Evolutionary conservation across 2,888 invertebrate species (phyloP), one percentile per base, ranked within the genome.

Genomic region (Amaurobius ferox): DNA sequence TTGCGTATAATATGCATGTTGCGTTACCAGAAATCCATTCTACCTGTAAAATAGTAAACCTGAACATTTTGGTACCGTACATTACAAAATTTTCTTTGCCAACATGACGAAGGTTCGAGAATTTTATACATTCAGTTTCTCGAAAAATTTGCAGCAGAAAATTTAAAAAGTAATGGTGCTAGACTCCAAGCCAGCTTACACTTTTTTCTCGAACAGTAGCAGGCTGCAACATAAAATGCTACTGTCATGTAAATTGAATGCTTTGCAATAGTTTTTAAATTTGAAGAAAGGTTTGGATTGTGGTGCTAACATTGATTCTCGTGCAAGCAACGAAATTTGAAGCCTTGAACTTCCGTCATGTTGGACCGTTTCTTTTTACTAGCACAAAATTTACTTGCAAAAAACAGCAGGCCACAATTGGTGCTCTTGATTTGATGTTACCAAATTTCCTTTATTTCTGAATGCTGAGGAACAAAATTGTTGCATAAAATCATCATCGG

Each of bases 391-490:
- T 9, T 7, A 35, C 5, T 35, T 35, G 35, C 35, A 35, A 7
- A n/a, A n/a, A n/a, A n/a, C n/a, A 35, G 35, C 5, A 35, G 35
- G 35, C 35, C 5, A 35, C 35, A 55, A 55, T 55, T 55, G 23
- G 55, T 55, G 55, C 23, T 23, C 2, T 23, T 11, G 23, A 19
- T 55, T 55, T 55, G 11, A 1, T 55, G 23, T 55, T 30, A 64
- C 64, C 30, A 64, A 64, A 64, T 64, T 64, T 2, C n/a, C n/a
- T 61, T 11, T 35, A 62, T 64, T 61, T 9, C 23, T 3, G 55
- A 73, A 64, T 62, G 48, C 55, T 55, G 55, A 23, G 23, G 55
- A 55, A 55, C 55, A 55, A 55, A 55, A 55, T 55, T 55, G 23
- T 55, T 55, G 55, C 23, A 23, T 55, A 6, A 55, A 35, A 35